Percentiles rank a stretch among this genome's conserved stretches.
phyloP scores from a whole-genome alignment of 2,888 invertebrate genomes.

The Brachyopa scutellaris region DNA sequence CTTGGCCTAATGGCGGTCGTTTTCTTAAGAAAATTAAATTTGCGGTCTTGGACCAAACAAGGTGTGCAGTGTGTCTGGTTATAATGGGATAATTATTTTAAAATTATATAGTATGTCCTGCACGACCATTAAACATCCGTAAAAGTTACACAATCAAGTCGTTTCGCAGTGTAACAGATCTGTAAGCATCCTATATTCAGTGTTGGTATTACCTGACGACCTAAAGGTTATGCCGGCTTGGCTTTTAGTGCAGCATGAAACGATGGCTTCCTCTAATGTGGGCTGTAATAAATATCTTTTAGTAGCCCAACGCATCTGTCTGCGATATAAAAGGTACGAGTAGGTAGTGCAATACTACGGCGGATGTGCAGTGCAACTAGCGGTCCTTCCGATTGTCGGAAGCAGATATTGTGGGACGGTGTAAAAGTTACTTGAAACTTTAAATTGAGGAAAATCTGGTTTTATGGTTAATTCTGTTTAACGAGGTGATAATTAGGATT shows the following conservation, averaged over 20 bases:
- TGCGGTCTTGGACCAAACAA: slow-evolving; percentile 3
- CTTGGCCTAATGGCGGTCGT: slow-evolving; percentile 21
- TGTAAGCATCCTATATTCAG: not conserved
- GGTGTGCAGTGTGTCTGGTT: not conserved
- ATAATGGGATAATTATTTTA: slow-evolving; percentile 56
- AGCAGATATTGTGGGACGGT: not conserved
- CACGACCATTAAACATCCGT: slow-evolving; percentile 51
- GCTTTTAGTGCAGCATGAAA: slow-evolving; percentile 31
- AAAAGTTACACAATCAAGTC: slow-evolving; percentile 46
- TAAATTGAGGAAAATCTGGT: slow-evolving; percentile 17
- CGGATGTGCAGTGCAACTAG: slow-evolving; percentile 1
- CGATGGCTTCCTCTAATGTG: slow-evolving; percentile 46
- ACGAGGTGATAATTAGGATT: slow-evolving; percentile 20
- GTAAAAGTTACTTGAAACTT: slow-evolving; percentile 39
- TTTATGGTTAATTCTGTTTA: slow-evolving; percentile 8
- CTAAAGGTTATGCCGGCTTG: slow-evolving; percentile 33
- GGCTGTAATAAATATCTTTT: slow-evolving; percentile 52
- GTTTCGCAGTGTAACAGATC: slow-evolving; percentile 5
- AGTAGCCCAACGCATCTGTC: slow-evolving; percentile 11
- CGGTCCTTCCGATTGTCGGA: slow-evolving; percentile 12
- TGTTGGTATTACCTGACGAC: not conserved
- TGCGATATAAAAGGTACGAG: no score
- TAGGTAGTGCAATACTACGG: slow-evolving; percentile 7
- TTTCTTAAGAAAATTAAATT: slow-evolving; percentile 37
- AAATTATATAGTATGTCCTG: slow-evolving; percentile 28